A percentile compares a stretch with the other conserved stretches of the same genome.
Evolutionary conservation across 2,888 invertebrate species (phyloP).

Genomic region (Parnassius smintheus): DNA sequence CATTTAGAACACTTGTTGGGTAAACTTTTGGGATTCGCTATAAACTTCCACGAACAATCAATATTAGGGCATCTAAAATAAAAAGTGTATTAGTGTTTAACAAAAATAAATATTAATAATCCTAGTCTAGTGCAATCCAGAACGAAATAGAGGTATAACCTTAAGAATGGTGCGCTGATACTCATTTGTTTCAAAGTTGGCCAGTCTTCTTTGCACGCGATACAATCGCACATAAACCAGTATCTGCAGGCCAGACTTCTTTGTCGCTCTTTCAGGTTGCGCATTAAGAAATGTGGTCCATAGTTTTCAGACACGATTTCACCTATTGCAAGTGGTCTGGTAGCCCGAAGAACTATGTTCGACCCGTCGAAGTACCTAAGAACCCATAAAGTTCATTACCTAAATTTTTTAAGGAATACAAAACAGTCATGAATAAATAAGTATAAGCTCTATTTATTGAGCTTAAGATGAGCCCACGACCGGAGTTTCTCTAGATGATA

Average conservation of each 20-base stretch:
- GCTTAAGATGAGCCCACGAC: no score
- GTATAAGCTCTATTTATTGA: no score
- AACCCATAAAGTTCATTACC: slow-evolving; percentile 16
- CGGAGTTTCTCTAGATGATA: no score
- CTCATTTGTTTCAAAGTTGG: slow-evolving; percentile 83
- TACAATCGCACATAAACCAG: slow-evolving; percentile 89
- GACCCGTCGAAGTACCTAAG: slow-evolving; percentile 87
- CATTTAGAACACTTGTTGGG: slow-evolving; percentile 57
- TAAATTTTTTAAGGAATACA: no score
- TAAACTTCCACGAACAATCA: slow-evolving; percentile 54
- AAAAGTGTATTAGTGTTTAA: not conserved
- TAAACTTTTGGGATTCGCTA: slow-evolving; percentile 42
- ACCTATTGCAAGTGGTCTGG: slow-evolving; percentile 83
- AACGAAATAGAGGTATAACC: slow-evolving; percentile 36
- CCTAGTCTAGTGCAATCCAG: not conserved
- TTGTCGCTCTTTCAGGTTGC: slow-evolving; percentile 81
- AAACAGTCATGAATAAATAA: no score
- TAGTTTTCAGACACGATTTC: slow-evolving; percentile 91
- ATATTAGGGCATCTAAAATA: slow-evolving; percentile 57
- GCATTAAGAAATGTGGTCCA: slow-evolving; percentile 85
- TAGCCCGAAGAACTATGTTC: slow-evolving; percentile 85
- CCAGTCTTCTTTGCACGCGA: slow-evolving; percentile 89
- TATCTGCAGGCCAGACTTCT: slow-evolving; percentile 85
- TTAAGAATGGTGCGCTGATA: slow-evolving; percentile 63
- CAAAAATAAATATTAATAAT: no score